Percentiles rank a stretch among this genome's conserved stretches.
phyloP scores from a whole-genome alignment of 2,797 vertebrate species.

The Scolopax bukidnonensis region DNA sequence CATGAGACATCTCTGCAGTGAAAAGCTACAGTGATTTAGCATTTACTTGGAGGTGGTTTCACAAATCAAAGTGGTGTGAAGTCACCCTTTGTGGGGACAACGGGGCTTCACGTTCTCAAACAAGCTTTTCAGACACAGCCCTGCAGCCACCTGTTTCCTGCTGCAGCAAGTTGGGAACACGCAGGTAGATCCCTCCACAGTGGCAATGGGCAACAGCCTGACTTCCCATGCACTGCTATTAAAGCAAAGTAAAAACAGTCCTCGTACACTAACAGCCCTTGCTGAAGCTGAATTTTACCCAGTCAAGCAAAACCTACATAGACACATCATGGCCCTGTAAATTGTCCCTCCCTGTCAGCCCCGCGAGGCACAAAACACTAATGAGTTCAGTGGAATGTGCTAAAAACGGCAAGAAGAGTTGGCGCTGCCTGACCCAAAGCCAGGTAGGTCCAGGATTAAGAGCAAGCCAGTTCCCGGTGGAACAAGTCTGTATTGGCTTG shows the following conservation, averaged over 20 bases:
- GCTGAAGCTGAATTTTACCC: constrained; percentile 1
- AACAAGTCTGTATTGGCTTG: constrained; percentile 54
- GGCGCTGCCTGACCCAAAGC: background rate
- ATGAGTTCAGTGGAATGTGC: constrained; percentile 52
- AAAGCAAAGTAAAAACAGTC: background rate
- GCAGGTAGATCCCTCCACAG: background rate
- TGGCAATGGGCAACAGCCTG: background rate
- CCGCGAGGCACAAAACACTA: constrained; percentile 34
- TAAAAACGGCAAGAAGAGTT: constrained; percentile 60
- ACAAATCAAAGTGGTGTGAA: background rate
- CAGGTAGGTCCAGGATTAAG: constrained; percentile 42
- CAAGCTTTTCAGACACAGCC: background rate
- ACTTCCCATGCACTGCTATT: background rate
- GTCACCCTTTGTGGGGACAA: background rate
- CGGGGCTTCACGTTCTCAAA: background rate
- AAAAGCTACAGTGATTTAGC: background rate
- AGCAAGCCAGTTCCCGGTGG: constrained; percentile 63
- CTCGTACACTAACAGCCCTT: background rate
- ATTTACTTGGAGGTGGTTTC: background rate
- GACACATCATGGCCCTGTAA: constrained; percentile 18
- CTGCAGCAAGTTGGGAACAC: background rate
- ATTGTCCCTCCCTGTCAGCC: constrained; percentile 43
- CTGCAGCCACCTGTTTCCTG: background rate
- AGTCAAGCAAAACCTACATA: constrained; percentile 18
- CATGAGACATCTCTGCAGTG: background rate